These are phyloP conservation scores for Oscheius sp. DNA, from an alignment of 2,888 invertebrate species.

Conservation along the genomic window DNA sequence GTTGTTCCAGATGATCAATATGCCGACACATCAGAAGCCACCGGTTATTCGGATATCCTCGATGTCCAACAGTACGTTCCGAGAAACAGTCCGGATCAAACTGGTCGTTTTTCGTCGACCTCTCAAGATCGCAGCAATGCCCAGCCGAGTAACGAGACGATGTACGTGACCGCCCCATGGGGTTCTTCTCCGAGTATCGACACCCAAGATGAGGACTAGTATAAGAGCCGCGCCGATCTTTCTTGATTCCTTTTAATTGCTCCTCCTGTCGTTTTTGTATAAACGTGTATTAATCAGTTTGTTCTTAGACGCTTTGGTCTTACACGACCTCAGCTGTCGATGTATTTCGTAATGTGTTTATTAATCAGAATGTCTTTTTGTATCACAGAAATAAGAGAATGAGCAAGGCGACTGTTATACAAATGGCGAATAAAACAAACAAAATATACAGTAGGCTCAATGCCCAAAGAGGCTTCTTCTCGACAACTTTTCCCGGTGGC, in stretches of 20 bases:
- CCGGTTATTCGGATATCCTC: constrained; percentile 16
- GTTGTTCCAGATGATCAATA: background rate
- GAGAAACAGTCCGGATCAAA: background rate
- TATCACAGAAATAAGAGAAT: constrained; percentile 29
- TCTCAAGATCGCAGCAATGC: background rate
- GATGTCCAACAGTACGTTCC: constrained; percentile 14
- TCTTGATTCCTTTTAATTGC: too few relatives aligned
- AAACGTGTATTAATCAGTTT: background rate
- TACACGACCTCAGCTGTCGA: too few relatives aligned
- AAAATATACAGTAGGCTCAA: constrained; percentile 19
- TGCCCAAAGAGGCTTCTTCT: constrained; percentile 32
- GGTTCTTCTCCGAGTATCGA: too few relatives aligned
- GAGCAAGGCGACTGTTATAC: constrained; percentile 6
- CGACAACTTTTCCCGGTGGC: constrained; percentile 2
- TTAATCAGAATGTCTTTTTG: too few relatives aligned
- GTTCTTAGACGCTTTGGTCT: background rate
- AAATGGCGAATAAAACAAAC: constrained; percentile 27
- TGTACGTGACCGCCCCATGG: background rate
- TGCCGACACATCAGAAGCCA: background rate
- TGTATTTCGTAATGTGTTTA: too few relatives aligned
- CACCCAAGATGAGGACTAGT: too few relatives aligned
- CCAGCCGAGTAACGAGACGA: constrained; percentile 12
- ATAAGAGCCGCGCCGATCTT: too few relatives aligned
- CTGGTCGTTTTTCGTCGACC: background rate
- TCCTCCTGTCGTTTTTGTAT: too few relatives aligned